phyloP scores from a whole-genome alignment of 2,888 invertebrate species.

The Catocala nupta region DNA sequence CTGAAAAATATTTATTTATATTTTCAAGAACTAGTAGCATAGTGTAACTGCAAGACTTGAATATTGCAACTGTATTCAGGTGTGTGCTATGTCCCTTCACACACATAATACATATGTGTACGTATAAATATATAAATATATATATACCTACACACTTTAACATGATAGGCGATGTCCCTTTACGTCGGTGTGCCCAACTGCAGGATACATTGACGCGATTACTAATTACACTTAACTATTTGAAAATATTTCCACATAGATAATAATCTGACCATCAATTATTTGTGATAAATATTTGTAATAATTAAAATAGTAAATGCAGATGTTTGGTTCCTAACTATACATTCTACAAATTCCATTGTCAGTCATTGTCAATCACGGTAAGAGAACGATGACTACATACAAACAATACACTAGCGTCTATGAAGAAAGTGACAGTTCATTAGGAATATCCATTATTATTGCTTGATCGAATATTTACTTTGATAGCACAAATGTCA shows the following conservation, averaged over 20 bases:
- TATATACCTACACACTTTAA: slow-evolving; percentile 18
- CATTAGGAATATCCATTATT: slow-evolving; percentile 43
- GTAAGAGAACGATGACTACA: slow-evolving; percentile 27
- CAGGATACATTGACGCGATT: slow-evolving; percentile 24
- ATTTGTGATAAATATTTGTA: slow-evolving; percentile 53
- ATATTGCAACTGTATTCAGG: background rate
- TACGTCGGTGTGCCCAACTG: slow-evolving; percentile 19
- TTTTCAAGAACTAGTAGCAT: slow-evolving; percentile 29
- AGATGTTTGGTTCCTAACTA: slow-evolving; percentile 58
- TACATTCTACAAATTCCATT: slow-evolving; percentile 50
- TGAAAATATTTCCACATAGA: slow-evolving; percentile 38
- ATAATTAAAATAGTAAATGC: slow-evolving; percentile 68
- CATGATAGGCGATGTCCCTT: slow-evolving; percentile 25
- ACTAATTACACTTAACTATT: slow-evolving; percentile 30
- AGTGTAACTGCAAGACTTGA: slow-evolving; percentile 7
- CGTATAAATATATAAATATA: background rate
- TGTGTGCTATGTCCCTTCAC: background rate
- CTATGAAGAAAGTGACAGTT: slow-evolving; percentile 21
- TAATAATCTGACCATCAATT: slow-evolving; percentile 33
- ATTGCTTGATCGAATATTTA: slow-evolving; percentile 51
- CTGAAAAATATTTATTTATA: slow-evolving; percentile 36
- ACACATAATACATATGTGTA: background rate
- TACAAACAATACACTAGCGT: slow-evolving; percentile 4
- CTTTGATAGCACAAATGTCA: slow-evolving; percentile 22
- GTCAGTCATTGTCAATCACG: slow-evolving; percentile 53